phyloP scores from a whole-genome alignment of 2,113 vertebrate species.

The Hemibagrus wyckioides region DNA sequence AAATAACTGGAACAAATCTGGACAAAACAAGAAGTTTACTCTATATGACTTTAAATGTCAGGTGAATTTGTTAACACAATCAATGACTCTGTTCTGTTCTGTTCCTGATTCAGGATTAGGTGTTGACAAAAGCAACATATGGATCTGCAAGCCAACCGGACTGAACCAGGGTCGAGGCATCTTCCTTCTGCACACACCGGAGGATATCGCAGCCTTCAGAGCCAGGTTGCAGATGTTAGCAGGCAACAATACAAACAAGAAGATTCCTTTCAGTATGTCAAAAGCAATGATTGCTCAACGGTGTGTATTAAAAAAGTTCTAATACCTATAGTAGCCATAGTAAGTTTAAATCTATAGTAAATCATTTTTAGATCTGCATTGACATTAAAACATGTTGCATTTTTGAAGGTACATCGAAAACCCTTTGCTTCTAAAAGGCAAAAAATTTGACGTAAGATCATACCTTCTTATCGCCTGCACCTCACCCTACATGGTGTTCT shows the following conservation, averaged over 20 bases:
- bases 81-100: background rate
- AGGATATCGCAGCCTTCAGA: conserved; percentile 70
- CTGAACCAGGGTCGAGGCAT: conserved; percentile 88
- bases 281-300: conserved; percentile 80
- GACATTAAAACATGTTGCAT: background rate
- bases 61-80: background rate
- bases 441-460: conserved; percentile 85
- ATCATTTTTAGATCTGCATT: background rate
- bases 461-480: conserved; percentile 84
- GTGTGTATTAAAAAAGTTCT: conserved; percentile 63
- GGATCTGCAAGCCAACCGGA: conserved; percentile 88
- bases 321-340: background rate
- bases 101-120: conserved; percentile 51
- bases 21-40: background rate
- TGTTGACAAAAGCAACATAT: conserved; percentile 64
- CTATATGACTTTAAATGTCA: background rate
- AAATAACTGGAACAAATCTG: background rate
- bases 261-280: conserved; percentile 47
- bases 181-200: conserved; percentile 78
- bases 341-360: too few relatives aligned
- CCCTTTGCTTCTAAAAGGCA: conserved; percentile 82
- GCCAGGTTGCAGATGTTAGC: conserved; percentile 66
- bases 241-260: conserved; percentile 54
- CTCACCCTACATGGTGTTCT: conserved; percentile 79
- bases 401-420: conserved; percentile 79